phyloP scores from a whole-genome alignment of 2,113 vertebrate genomes.

The Cyanoliseus patagonus region DNA sequence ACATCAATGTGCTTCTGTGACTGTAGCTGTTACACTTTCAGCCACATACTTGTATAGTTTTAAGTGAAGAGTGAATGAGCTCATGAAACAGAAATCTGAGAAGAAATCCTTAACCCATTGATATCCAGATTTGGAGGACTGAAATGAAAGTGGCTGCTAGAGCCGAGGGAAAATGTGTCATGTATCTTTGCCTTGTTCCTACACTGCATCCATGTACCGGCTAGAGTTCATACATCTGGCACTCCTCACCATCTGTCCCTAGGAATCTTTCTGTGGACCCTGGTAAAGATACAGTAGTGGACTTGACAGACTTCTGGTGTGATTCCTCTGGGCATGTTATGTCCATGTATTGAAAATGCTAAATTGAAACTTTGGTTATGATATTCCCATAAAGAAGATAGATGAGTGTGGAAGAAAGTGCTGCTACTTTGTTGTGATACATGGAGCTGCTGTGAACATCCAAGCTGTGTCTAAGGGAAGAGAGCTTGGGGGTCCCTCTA shows the following conservation, averaged over 20 bases:
- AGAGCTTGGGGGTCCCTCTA: too few species aligned
- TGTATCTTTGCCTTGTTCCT: background rate
- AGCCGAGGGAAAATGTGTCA: background rate
- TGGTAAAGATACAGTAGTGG: background rate
- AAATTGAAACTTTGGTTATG: background rate
- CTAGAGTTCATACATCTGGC: background rate
- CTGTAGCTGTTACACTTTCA: background rate
- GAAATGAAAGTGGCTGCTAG: background rate
- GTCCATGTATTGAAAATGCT: background rate
- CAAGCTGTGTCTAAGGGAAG: background rate
- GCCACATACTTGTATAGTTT: background rate
- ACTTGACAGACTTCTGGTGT: background rate
- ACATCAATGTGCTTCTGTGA: background rate
- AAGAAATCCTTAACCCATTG: background rate
- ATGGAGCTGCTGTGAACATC: background rate
- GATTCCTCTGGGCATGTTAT: background rate
- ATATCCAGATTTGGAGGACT: background rate
- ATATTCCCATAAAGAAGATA: background rate
- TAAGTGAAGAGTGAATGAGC: background rate
- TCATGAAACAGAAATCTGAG: background rate
- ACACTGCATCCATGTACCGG: too few species aligned
- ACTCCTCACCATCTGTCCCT: background rate
- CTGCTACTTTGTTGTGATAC: background rate
- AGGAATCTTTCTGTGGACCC: background rate
- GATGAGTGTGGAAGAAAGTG: background rate